Evolutionary conservation across 1,140 invertebrate species (phyloP), one percentile per base, ranked within the genome.

Genomic region (Halesus radiatus): DNA sequence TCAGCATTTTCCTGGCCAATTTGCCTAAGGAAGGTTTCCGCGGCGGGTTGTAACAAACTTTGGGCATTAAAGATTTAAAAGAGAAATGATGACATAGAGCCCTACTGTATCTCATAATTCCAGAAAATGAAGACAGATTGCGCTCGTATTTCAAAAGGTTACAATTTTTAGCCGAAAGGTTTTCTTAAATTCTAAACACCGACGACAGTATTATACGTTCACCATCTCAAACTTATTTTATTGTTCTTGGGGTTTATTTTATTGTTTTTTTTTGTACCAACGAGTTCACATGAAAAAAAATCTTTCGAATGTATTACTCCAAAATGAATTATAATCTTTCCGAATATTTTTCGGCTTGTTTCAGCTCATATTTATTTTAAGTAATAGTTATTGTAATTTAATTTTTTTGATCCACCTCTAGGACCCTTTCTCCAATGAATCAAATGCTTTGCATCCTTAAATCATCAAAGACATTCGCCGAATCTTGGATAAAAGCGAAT

Each of bases 111-210:
- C 68, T 72, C 68, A 53, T 53, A 52, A 72, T 72, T 72, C 52
- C 68, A 23, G 20, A 72, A 50, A 68, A 72, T 72, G 45, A 72
- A 53, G 68, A 72, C 68, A 37, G 74, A 76, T 76, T 45, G 29
- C 74, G 74, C 54, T 60, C 58, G 74, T 76, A 64, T 29, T 22
- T 76, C 29, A 73, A 50, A 72, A 73, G 50, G 53, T 73, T 56
- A 52, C 45, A 13, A 16, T 73, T 73, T 73, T 73, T 73, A n/a
- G 18, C 53, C 45, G 13, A 53, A 73, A 53, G 0, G 10, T 50
- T 73, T 73, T 45, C 50, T 16, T 73, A 50, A 73, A 52, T 50
- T 18, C n/a, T 50, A 22, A 73, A 8, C 62, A 64, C 23, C 60
- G 23, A 6, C 20, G 15, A 64, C 60, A 64, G 37, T 20, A 56